phyloP scores from a whole-genome alignment of 1,140 invertebrate species.

The Eueides isabella region DNA sequence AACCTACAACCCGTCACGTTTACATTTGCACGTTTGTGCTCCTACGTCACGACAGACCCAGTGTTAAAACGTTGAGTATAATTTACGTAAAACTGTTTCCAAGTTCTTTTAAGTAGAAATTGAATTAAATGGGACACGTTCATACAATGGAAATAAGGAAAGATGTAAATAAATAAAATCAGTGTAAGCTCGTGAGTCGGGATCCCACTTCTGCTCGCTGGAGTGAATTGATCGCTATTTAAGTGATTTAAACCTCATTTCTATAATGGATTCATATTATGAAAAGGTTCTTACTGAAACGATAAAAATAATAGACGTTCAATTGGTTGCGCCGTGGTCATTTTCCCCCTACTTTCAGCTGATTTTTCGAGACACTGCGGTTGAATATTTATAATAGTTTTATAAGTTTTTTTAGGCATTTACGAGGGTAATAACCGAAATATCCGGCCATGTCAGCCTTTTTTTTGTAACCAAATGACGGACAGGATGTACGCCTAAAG shows the following conservation, averaged over 20 bases:
- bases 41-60: too few relatives aligned
- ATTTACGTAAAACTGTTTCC: not conserved
- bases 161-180: constrained; percentile 4
- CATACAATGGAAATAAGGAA: not conserved
- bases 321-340: too few relatives aligned
- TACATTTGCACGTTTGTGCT: too few relatives aligned
- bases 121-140: not conserved
- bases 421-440: not conserved
- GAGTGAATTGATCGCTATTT: not conserved
- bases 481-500: not conserved
- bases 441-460: not conserved
- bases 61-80: too few relatives aligned
- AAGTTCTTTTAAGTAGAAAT: not conserved
- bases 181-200: not conserved
- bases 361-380: too few relatives aligned
- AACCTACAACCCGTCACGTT: too few relatives aligned
- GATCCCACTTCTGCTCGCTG: not conserved
- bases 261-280: not conserved
- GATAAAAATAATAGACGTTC: not conserved
- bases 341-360: too few relatives aligned
- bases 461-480: not conserved
- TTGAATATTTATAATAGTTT: too few relatives aligned
- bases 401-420: too few relatives aligned
- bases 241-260: not conserved
- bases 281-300: not conserved